Evolutionary conservation across 2,797 vertebrate genomes (phyloP), one percentile per base, ranked within the genome.

Genomic region (Smutsia gigantea): DNA sequence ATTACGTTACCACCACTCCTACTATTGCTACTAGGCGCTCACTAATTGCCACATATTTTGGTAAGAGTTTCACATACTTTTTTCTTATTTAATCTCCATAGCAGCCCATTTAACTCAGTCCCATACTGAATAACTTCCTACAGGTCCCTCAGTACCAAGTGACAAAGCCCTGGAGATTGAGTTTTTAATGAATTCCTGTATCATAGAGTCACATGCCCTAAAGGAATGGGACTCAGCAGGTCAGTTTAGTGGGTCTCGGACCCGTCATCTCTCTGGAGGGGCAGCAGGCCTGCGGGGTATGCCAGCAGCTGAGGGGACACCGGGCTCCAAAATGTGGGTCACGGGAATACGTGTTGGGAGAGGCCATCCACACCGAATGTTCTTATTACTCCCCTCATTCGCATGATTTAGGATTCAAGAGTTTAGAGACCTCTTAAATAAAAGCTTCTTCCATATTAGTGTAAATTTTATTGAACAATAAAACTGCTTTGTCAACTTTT

Each of bases 151-250:
- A 64, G 29, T 49, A 39, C 18, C 77, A 79, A 57, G 9, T 49
- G 71, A 74, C 29, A 78, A 51, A 66, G 49, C 64, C 81, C 19
- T 66, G 55, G 34, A 78, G 49, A 25, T 2, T 81, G 46, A 75
- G 9, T 59, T 95, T 87, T 94, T 57, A 64, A 87, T 55, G 63
- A 46, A 72, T 78, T 64, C 61, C 87, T 93, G 69, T 83, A 75
- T 94, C 14, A 7, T 27, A 64, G 0, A 86, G 51, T 75, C 72
- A 49, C 12, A 68, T 19, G 29, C 57, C 12, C 21, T 18, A 74
- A 84, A 49, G 37, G 61, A 77, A 78, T 49, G 23, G 13, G 34
- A 37, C 37, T 82, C n/a, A 25, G 21, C 39, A 57, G 55, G 37
- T 61, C 31, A 29, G 37, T 61, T n/a, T 34, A 46, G 1, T 82